Evolutionary conservation across 2,113 vertebrate species (phyloP), one percentile per base, ranked within the genome.

Genomic region (Chaetodon auriga): DNA sequence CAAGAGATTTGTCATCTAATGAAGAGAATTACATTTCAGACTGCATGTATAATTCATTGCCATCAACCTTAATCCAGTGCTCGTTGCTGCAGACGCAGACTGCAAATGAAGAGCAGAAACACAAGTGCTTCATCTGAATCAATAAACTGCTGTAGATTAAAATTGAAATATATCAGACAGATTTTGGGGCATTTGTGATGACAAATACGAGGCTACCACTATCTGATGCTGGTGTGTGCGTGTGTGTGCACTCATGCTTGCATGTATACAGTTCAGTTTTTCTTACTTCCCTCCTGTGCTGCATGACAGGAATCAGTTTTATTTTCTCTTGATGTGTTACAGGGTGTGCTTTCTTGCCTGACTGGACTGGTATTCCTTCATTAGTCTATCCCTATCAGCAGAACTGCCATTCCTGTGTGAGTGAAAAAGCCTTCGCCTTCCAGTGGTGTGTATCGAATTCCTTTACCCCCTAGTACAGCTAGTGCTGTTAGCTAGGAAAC

Each of bases 1-100:
- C 90, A 89, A 89, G 87, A 87, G 85, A 92, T 92, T 90, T 94
- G 84, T 93, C 89, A 92, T 92, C 89, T 94, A 93, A 91, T 93
- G 89, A 92, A 92, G 89, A 93, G 89, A 94, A 94, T 93, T 93
- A 91, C 88, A 93, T 95, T 93, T 86, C 89, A 88, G 85, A 73
- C 78, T 68, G 65, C 86, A 93, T 91, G 88, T 92, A 91, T 92
- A 93, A 93, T 93, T 92, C 84, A 94, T 88, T 48, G 74, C 81
- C 80, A 88, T 90, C 86, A 90, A 84, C 83, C 75, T 85, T 91
- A 92, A 91, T 92, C 90, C 86, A 89, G 81, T 87, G 46, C 79
- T 90, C 82, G 76, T 87, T 12, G 74, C 80, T 60, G 70, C 79
- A 84, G 75, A 90, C 83, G 57, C 83, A 72, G 83, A 90, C 87